Evolutionary conservation across 1,140 invertebrate species (phyloP).

Genomic region (Halictus rubicundus): DNA sequence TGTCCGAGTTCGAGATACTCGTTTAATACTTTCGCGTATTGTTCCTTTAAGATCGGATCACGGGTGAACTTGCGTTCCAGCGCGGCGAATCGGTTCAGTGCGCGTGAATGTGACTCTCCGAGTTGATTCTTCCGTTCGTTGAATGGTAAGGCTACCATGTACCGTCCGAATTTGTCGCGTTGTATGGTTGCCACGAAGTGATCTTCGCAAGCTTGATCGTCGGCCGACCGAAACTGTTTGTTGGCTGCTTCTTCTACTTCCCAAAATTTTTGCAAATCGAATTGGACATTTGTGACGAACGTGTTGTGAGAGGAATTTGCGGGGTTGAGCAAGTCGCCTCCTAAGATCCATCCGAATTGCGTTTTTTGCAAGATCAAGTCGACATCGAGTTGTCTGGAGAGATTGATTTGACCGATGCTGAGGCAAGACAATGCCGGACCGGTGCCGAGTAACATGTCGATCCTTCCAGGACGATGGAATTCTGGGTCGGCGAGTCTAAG

Average conservation of each 20-base stretch:
- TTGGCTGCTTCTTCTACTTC: background rate
- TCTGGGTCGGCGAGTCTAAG: background rate
- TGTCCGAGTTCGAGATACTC: conserved; percentile 72
- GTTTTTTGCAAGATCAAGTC: conserved; percentile 6
- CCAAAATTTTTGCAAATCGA: background rate
- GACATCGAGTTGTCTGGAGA: background rate
- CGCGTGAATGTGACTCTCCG: conserved; percentile 42
- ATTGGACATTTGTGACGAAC: background rate
- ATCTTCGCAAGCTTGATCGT: background rate
- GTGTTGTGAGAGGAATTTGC: background rate
- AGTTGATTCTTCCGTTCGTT: conserved; percentile 13
- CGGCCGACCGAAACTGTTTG: background rate
- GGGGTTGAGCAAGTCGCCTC: background rate
- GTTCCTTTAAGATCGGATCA: conserved; percentile 13
- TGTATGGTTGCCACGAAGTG: background rate
- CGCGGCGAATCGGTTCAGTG: conserved; percentile 40
- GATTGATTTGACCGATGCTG: background rate
- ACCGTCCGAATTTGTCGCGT: background rate
- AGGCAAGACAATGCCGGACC: background rate
- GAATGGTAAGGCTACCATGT: background rate
- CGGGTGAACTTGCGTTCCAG: conserved; percentile 46
- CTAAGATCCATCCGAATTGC: conserved; percentile 10
- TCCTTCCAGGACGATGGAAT: background rate
- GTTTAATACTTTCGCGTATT: conserved; percentile 66
- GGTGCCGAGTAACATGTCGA: conserved; percentile 1